Evolutionary conservation across 2,888 invertebrate genomes (phyloP).

Genomic region (Pocota personata): DNA sequence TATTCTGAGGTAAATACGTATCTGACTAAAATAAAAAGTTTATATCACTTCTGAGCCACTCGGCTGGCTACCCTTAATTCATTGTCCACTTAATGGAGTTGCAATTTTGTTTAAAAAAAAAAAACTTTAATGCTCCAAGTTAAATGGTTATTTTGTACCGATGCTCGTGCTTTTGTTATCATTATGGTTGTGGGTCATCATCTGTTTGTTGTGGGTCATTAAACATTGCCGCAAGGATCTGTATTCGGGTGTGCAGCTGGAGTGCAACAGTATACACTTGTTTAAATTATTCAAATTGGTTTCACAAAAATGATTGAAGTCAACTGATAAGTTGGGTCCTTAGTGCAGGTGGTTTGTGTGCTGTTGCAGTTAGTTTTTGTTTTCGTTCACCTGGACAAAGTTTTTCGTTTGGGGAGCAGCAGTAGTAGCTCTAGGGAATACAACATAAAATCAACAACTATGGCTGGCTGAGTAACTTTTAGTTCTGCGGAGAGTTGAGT

Average conservation of each 20-base stretch:
- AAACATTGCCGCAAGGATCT: conserved; percentile 19
- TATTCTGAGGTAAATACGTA: conserved; percentile 21
- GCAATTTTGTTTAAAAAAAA: conserved; percentile 53
- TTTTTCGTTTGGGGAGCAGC: conserved; percentile 14
- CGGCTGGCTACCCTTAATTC: conserved; percentile 11
- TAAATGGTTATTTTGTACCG: conserved; percentile 18
- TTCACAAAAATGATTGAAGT: conserved; percentile 69
- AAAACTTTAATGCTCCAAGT: conserved; percentile 53
- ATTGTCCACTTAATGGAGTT: conserved; percentile 44
- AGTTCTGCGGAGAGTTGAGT: conserved; percentile 26
- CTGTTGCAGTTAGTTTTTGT: conserved; percentile 27
- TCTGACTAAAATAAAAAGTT: conserved; percentile 38
- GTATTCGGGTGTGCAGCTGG: neutral
- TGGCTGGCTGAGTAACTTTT: conserved; percentile 29
- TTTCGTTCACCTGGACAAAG: conserved; percentile 52
- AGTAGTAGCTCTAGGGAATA: neutral
- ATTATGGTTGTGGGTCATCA: conserved; percentile 41
- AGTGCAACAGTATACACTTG: neutral
- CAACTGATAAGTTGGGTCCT: conserved; percentile 58
- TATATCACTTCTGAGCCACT: conserved; percentile 7
- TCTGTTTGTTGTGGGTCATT: conserved; percentile 52
- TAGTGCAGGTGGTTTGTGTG: too few relatives aligned
- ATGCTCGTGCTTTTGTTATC: conserved; percentile 38
- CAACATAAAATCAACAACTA: conserved; percentile 3
- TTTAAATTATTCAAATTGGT: conserved; percentile 66